phyloP scores from a whole-genome alignment of 2,888 invertebrate genomes.

The Drosophila robusta region DNA sequence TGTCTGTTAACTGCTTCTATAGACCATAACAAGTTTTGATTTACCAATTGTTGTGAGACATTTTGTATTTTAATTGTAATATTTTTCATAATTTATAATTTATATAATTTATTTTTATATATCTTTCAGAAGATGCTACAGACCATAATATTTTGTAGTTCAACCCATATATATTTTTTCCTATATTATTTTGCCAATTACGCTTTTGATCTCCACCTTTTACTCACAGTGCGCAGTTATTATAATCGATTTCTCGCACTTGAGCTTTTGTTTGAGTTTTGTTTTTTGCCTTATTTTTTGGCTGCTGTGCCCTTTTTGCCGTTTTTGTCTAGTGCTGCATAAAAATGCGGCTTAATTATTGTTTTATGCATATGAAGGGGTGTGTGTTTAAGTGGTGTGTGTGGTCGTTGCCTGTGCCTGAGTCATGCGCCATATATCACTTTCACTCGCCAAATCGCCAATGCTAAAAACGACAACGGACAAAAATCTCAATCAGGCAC shows the following conservation, averaged over 20 bases:
- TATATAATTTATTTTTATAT: no score
- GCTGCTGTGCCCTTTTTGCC: slow-evolving; percentile 65
- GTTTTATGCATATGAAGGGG: slow-evolving; percentile 76
- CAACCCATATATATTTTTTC: no score
- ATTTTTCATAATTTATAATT: no score
- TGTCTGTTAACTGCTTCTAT: no score
- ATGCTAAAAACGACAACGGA: slow-evolving; percentile 42
- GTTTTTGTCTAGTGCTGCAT: slow-evolving; percentile 54
- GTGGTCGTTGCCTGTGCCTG: slow-evolving; percentile 47
- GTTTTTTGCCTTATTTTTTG: slow-evolving; percentile 41
- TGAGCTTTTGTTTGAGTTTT: slow-evolving; percentile 13
- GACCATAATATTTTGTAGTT: no score
- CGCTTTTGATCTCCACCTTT: not conserved
- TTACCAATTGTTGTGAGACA: no score
- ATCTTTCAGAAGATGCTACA: no score
- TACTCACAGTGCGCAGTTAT: slow-evolving; percentile 23
- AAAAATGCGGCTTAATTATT: slow-evolving; percentile 75
- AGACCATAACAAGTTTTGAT: no score
- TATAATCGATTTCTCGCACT: slow-evolving; percentile 36
- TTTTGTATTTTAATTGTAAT: no score
- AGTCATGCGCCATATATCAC: slow-evolving; percentile 75
- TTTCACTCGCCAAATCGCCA: slow-evolving; percentile 73
- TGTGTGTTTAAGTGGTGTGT: slow-evolving; percentile 36
- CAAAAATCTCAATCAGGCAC: slow-evolving; percentile 71
- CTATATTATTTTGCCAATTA: not conserved